These are phyloP conservation scores for Xenentodon cancila DNA, from an alignment of 2,797 vertebrate species.

Conservation along the genomic window DNA sequence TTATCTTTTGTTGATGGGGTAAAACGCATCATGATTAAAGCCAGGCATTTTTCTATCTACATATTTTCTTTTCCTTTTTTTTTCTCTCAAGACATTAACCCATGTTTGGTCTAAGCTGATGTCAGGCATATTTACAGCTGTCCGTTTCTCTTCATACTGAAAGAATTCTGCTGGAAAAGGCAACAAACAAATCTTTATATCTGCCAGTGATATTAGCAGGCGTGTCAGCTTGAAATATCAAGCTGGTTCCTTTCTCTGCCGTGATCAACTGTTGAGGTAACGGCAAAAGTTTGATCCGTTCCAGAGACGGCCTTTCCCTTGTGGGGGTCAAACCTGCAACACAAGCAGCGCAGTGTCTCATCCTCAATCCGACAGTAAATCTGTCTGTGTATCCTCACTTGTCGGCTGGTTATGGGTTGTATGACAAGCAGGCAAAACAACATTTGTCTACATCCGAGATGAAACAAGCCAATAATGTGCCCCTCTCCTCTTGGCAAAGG, in stretches of 20 bases:
- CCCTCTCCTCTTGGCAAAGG: slow-evolving; percentile 47
- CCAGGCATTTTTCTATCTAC: slow-evolving; percentile 23
- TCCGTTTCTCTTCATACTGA: slow-evolving; percentile 30
- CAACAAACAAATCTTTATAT: slow-evolving; percentile 31
- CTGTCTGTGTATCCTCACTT: slow-evolving; percentile 63
- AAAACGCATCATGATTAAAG: slow-evolving; percentile 51
- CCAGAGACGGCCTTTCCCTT: slow-evolving; percentile 34
- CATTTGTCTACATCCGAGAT: slow-evolving; percentile 69
- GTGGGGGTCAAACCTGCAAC: slow-evolving; percentile 31
- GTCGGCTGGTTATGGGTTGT: slow-evolving; percentile 56
- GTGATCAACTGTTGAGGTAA: slow-evolving; percentile 28
- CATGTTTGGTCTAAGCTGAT: slow-evolving; percentile 31
- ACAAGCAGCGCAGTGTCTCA: slow-evolving; percentile 35
- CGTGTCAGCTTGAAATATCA: slow-evolving; percentile 26
- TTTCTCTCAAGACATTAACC: slow-evolving; percentile 37
- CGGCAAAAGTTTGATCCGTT: slow-evolving; percentile 21
- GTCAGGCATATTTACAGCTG: slow-evolving; percentile 34
- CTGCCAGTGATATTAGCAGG: slow-evolving; percentile 4
- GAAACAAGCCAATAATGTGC: slow-evolving; percentile 58
- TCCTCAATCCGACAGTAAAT: slow-evolving; percentile 33
- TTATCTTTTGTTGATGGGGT: slow-evolving; percentile 43
- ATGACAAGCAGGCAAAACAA: slow-evolving; percentile 73
- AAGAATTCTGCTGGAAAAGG: slow-evolving; percentile 43
- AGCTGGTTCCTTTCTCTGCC: slow-evolving; percentile 24
- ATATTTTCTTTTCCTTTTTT: slow-evolving; percentile 36